phyloP scores from a whole-genome alignment of 2,113 vertebrate species.

The Chaenogobius annularis region DNA sequence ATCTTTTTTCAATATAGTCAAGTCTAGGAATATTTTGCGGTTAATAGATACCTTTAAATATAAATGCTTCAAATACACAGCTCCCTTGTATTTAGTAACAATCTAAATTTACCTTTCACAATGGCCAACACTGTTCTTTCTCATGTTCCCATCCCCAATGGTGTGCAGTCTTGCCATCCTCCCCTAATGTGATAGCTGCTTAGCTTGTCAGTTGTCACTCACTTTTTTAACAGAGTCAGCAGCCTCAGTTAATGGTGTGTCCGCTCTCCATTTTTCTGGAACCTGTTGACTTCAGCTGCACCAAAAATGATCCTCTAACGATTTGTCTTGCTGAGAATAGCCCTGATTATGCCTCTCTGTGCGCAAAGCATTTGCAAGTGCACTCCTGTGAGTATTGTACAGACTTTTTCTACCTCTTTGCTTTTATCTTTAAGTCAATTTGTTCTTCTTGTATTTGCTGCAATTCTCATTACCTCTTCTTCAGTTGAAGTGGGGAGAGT shows the following conservation, averaged over 20 bases:
- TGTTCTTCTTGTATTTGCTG: slow-evolving; percentile 32
- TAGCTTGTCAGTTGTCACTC: slow-evolving; percentile 45
- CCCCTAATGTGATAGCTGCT: slow-evolving; percentile 40
- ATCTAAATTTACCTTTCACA: neutral
- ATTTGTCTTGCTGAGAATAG: slow-evolving; percentile 12
- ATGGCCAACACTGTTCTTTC: slow-evolving; percentile 1
- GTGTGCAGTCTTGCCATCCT: slow-evolving; percentile 8
- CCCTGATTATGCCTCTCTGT: slow-evolving; percentile 20
- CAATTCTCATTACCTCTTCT: slow-evolving; percentile 57
- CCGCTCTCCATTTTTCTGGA: slow-evolving; percentile 30
- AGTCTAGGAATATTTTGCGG: too few relatives aligned
- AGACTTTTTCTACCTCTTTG: slow-evolving; percentile 9
- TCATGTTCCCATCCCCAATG: slow-evolving; percentile 15
- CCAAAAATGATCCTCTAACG: slow-evolving; percentile 11
- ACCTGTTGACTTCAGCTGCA: slow-evolving; percentile 48
- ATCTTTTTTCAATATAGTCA: too few relatives aligned
- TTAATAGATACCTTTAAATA: neutral
- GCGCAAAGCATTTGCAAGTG: slow-evolving; percentile 17
- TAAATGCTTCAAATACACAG: neutral
- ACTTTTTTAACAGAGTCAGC: slow-evolving; percentile 45
- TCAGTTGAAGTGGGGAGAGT: slow-evolving; percentile 39
- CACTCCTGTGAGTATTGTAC: slow-evolving; percentile 2
- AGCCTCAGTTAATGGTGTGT: slow-evolving; percentile 48
- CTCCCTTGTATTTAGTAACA: neutral
- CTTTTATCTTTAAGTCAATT: slow-evolving; percentile 19